Base-by-base conservation (phyloP, 2,888 invertebrate species). In the Cryptus armator region DNA sequence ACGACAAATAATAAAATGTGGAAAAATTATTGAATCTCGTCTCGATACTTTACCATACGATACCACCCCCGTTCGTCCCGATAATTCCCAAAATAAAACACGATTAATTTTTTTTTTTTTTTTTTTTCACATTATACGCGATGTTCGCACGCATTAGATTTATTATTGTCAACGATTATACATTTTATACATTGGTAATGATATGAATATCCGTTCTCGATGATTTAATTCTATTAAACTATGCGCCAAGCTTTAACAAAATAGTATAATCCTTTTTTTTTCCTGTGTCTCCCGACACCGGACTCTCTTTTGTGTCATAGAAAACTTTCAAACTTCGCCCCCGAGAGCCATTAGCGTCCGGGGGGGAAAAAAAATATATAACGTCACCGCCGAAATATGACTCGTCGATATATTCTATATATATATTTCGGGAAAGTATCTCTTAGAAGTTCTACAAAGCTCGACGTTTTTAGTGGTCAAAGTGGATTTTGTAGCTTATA, bases 1-100 rank as follows among this genome's bases (percentile, higher is more conserved):
- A 91, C 89, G 91, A 92, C 89, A 89, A 91, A 90, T 91, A 92
- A 91, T 91, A 92, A 92, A 92, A 90, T 90, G 92, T 92, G 91
- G 92, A 91, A 92, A 92, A 92, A 92, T 92, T 91, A 92, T 83
- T n/a, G 10, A n/a, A 37, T n/a, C 32, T 59, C 32, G n/a, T 70
- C 19, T 68, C 44, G 16, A 2, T 19, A 53, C 9, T 53, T 16
- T n/a, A 53, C 24, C 24, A 16, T 9, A 53, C 53, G 16, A 9
- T 16, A 19, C 19, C 53, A 37, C 1, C 37, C 53, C 16, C 53
- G 7, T 19, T n/a, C 9, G 16, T 53, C 9, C 53, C 24, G 24
- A 24, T 24, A 24, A 24, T 24, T 53, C 2, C 53, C 1, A 37
- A 37, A 37, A 9, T 37, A 48, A 48, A 48, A 48, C 3, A 48